Base-by-base conservation (phyloP, 2,797 vertebrate species). In the Rhadinocentrus ornatus region DNA sequence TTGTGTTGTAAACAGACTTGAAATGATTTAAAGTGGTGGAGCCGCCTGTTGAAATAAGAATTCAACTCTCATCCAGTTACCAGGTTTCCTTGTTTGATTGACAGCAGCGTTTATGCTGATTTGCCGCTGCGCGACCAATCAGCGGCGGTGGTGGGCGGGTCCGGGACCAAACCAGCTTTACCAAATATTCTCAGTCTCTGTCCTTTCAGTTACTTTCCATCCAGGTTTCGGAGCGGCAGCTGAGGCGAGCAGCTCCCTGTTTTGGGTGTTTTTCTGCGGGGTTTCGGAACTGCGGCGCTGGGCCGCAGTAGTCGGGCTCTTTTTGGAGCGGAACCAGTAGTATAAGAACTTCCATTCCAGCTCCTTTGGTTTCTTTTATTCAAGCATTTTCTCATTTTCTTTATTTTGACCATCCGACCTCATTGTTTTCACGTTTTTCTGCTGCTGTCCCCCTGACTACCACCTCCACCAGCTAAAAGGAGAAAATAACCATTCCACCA, bases 311-410 rank as follows among this genome's bases (percentile, higher is more conserved):
- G 69, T 80, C 72, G 62, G 37, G 55, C 53, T 11, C 22, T 73
- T 60, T 62, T 31, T 50, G 29, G 20, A 56, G 24, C 69, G 57
- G 81, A 71, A 83, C 75, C 81, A 84, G 63, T 78, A 85, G 81
- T 85, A 92, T 93, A 90, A 93, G 81, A 93, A 93, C 91, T 93
- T 93, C 83, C 86, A 92, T 90, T 54, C 78, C 85, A 90, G 88
- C 91, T 88, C 82, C 80, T 88, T 89, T 87, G 77, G 76, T 88
- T 91, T 82, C 78, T 81, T 75, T 88, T 82, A 87, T 90, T 83
- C 73, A 81, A 89, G 91, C 86, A 52, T 88, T 82, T 83, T 80
- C 63, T 73, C 85, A 84, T 91, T 81, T 86, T 56, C 53, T 88
- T 77, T 16, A 72, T 92, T 88, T 85, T 73, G 83, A 83, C 68